Percentiles rank a stretch among this genome's conserved stretches.
These are phyloP conservation scores for Athetis lepigone DNA, from an alignment of 2,888 invertebrate species.

Conservation along the genomic window DNA sequence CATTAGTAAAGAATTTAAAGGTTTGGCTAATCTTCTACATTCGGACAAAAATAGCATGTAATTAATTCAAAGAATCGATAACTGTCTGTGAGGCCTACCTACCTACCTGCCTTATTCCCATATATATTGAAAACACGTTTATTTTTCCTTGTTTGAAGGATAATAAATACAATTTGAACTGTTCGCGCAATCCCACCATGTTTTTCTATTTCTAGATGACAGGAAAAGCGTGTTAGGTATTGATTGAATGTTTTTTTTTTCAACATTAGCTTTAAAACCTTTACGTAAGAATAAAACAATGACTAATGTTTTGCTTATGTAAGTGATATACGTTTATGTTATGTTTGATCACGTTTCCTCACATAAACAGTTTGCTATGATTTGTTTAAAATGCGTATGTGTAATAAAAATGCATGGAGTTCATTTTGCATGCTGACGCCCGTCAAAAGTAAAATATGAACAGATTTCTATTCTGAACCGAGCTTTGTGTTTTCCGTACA, in stretches of 20 bases:
- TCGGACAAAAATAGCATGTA: neutral
- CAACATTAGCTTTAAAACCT: conserved; percentile 9
- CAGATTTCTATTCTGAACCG: conserved; percentile 57
- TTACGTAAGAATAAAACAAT: conserved; percentile 18
- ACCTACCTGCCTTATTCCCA: conserved; percentile 6
- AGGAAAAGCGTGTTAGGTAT: conserved; percentile 29
- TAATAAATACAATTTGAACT: conserved; percentile 12
- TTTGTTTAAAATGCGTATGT: conserved; percentile 15
- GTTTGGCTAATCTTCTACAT: neutral
- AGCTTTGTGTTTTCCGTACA: conserved; percentile 57
- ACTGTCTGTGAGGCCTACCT: neutral
- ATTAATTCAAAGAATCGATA: conserved; percentile 15
- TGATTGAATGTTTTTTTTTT: conserved; percentile 33
- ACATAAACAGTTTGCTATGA: conserved; percentile 17
- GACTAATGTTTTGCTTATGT: conserved; percentile 3
- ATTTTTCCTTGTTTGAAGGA: conserved; percentile 46
- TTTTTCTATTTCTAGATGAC: conserved; percentile 32
- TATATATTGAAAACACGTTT: conserved; percentile 12
- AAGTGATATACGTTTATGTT: conserved; percentile 6
- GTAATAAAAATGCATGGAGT: conserved; percentile 44
- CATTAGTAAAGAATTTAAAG: too few relatives aligned
- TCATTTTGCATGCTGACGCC: conserved; percentile 37
- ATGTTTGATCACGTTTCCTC: conserved; percentile 24
- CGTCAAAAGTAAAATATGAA: conserved; percentile 47
- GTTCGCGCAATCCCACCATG: conserved; percentile 13